Evolutionary conservation across 2,888 invertebrate genomes (phyloP), one percentile per base, ranked within the genome.

Genomic region (Eristalis intricaria): DNA sequence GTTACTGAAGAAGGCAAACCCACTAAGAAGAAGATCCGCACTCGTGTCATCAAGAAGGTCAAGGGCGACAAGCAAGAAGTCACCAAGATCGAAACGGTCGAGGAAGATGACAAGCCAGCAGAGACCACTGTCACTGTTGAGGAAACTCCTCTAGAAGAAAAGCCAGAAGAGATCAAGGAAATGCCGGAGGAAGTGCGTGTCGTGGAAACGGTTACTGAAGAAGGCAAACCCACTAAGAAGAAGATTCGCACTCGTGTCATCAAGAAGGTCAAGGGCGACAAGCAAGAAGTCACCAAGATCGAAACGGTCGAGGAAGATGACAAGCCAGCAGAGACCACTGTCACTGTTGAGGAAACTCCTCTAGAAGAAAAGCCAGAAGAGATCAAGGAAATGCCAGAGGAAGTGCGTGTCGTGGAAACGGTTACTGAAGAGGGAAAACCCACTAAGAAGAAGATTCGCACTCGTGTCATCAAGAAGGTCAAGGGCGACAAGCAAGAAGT

Each of bases 221-320:
- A 91, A 89, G 85, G 85, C 3, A 85, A 77, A 23, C 85, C 90
- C 0, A 91, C 70, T 23, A 88, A 82, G 32, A 89, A 70, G 61
- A 89, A 90, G 11, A 89, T 90, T n/a, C 92, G 91, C 65, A 92
- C 90, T 64, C 90, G 92, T 26, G 40, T 64, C 1, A 84, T 84
- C 61, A 88, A 78, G 32, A 70, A 71, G 63, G 50, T 78, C 13
- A 77, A 78, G 74, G 90, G 89, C 11, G 88, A 79, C n/a, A 90
- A 90, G 75, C 89, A 90, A 58, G 91, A 93, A 89, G 89, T 92
- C n/a, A 93, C 92, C 1, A 91, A 92, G 90, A 92, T 93, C 65
- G 89, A 92, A 19, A 93, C 92, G 7, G 90, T 92, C 40, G 90
- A 90, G 83, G 91, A 92, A 89, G 93, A 92, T 85, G 80, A 86